phyloP scores from a whole-genome alignment of 35 echinoderm and acorn worm genomes.

The Heliocidaris tuberculata region DNA sequence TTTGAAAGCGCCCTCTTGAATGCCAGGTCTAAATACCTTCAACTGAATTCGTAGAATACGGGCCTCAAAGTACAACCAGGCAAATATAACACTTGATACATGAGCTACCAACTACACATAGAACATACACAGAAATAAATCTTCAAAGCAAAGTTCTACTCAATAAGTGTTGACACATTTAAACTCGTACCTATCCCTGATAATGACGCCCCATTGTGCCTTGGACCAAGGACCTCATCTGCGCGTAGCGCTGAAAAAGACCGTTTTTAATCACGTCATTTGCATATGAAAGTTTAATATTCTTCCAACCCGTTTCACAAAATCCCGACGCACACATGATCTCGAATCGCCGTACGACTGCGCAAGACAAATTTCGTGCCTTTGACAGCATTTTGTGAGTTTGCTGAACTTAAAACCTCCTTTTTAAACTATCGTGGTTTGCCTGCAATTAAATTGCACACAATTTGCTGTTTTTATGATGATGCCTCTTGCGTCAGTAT shows the following conservation, averaged over 20 bases:
- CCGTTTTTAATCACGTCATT: constrained; percentile 45
- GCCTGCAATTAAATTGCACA: too few species aligned
- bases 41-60: too few species aligned
- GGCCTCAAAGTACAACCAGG: background rate
- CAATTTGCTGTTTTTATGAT: too few species aligned
- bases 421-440: too few species aligned
- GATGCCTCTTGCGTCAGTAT: background rate
- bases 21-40: too few species aligned
- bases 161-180: background rate
- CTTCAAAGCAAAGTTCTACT: background rate
- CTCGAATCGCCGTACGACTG: background rate
- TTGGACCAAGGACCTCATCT: constrained; percentile 12
- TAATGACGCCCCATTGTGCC: constrained; percentile 26
- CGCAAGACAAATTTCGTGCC: background rate
- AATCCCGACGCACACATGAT: background rate
- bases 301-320: background rate
- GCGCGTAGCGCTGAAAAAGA: constrained; percentile 39
- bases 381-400: too few species aligned
- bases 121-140: background rate
- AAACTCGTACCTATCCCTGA: constrained; percentile 44
- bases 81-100: background rate
- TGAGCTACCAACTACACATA: background rate
- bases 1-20: too few species aligned
- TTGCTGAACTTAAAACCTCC: too few species aligned
- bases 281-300: constrained; percentile 31